Conservation (phyloP, 1,140 invertebrate genomes). For the Melitaea cinxia region DNA sequence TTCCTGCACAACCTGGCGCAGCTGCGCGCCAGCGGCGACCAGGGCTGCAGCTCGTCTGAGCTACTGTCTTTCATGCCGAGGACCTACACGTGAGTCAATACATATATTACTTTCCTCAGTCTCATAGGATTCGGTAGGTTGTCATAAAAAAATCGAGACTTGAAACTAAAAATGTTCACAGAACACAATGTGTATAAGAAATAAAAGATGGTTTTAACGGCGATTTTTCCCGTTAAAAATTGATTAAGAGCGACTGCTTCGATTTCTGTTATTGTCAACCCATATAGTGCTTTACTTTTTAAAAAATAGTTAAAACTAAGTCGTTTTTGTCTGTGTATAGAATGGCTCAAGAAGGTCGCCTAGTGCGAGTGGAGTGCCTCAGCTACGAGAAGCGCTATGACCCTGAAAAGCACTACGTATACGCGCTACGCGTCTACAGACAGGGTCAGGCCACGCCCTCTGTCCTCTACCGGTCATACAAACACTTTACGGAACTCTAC, state of each 20-base stretch:
- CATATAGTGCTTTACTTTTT: too few species aligned
- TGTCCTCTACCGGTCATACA: conserved; percentile 95
- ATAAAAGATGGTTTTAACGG: too few species aligned
- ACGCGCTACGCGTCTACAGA: conserved; percentile 93
- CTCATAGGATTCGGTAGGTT: too few species aligned
- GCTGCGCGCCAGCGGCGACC: conserved; percentile 93
- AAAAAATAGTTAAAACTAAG: neutral
- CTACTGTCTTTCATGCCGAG: conserved; percentile 96
- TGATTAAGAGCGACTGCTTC: too few species aligned
- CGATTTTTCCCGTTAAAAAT: too few species aligned
- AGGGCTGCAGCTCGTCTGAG: conserved; percentile 87
- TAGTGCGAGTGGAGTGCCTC: conserved; percentile 92
- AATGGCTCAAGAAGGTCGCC: conserved; percentile 93
- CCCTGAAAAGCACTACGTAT: conserved; percentile 99
- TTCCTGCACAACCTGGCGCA: conserved; percentile 98
- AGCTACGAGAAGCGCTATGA: conserved; percentile 97
- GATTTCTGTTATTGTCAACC: too few species aligned
- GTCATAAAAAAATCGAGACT: too few species aligned
- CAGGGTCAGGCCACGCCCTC: conserved; percentile 92
- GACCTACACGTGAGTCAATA: conserved; percentile 91
- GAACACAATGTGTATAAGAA: too few species aligned
- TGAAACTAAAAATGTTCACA: too few species aligned
- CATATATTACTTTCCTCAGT: neutral
- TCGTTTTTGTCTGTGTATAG: conserved; percentile 72
- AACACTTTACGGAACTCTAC: conserved; percentile 98